Conservation (phyloP, 2,797 vertebrate species). For the Cygnus olor region DNA sequence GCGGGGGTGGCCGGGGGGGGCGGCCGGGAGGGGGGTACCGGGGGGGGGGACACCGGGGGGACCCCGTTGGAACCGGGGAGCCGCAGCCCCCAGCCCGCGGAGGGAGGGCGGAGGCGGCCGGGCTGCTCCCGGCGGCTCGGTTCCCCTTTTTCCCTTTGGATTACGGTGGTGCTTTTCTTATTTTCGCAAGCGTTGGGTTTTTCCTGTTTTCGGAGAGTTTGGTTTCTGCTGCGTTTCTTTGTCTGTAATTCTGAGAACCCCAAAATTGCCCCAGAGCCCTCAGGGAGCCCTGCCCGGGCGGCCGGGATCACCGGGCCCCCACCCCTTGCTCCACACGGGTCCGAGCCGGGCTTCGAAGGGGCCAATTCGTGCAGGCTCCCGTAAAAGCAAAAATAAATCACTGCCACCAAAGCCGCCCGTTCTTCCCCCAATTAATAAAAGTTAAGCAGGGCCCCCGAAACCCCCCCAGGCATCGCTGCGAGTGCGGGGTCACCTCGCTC, state of each 20-base stretch:
- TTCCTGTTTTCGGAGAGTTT: background rate
- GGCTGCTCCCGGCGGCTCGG: too few relatives aligned
- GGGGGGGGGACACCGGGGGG: too few relatives aligned
- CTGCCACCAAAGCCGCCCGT: rapidly evolving
- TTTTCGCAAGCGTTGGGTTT: too few relatives aligned
- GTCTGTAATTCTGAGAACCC: background rate
- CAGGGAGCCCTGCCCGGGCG: background rate
- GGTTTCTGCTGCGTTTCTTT: background rate
- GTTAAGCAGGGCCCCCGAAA: background rate
- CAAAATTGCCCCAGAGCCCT: background rate
- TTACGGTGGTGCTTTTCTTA: too few relatives aligned
- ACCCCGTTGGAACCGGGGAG: too few relatives aligned
- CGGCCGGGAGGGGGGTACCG: background rate
- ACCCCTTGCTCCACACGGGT: too few relatives aligned
- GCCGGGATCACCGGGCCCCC: background rate
- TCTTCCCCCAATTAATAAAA: background rate
- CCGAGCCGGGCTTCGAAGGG: background rate
- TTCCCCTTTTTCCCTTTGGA: too few relatives aligned
- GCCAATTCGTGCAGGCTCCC: rapidly evolving
- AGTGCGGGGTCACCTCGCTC: too few relatives aligned
- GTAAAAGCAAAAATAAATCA: background rate
- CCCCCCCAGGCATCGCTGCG: too few relatives aligned
- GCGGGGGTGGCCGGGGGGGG: background rate
- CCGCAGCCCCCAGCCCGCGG: too few relatives aligned
- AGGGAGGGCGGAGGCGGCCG: too few relatives aligned